Percentiles rank a stretch among this genome's conserved stretches.
Conservation (phyloP, 2,797 vertebrate genomes). For the Orientallactaga sibirica region DNA sequence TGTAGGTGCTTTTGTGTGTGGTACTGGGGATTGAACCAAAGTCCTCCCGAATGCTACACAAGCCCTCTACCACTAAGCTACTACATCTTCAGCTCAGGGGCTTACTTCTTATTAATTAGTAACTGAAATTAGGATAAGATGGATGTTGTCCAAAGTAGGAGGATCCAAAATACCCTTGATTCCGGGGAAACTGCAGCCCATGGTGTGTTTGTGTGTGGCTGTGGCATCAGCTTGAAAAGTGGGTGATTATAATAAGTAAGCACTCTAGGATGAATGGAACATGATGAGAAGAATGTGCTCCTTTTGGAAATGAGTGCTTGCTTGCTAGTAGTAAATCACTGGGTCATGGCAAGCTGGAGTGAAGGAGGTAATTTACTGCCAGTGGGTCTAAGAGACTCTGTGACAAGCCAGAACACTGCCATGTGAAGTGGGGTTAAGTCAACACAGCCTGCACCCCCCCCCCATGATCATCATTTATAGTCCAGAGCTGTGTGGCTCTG, state of each 20-base stretch:
- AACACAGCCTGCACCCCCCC: not conserved
- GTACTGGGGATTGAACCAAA: not conserved
- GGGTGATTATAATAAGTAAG: slow-evolving; percentile 63
- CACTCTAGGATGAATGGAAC: slow-evolving; percentile 65
- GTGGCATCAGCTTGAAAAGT: slow-evolving; percentile 58
- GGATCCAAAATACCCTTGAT: not conserved
- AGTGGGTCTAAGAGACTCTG: not conserved
- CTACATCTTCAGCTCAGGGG: not conserved
- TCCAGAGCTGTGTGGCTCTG: not conserved
- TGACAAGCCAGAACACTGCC: slow-evolving; percentile 23
- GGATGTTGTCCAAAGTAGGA: not conserved
- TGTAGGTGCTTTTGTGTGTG: not conserved
- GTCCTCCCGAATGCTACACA: not conserved
- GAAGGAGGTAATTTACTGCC: slow-evolving; percentile 28
- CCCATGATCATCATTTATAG: slow-evolving; percentile 12
- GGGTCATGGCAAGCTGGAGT: slow-evolving; percentile 41
- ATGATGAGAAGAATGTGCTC: slow-evolving; percentile 66
- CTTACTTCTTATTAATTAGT: slow-evolving; percentile 13
- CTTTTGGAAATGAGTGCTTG: slow-evolving; percentile 61
- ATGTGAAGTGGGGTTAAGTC: slow-evolving; percentile 38
- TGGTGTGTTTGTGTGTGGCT: not conserved
- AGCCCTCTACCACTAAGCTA: not conserved
- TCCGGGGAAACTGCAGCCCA: slow-evolving; percentile 8
- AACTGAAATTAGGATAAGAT: slow-evolving; percentile 27
- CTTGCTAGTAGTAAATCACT: slow-evolving; percentile 64